Conservation (phyloP, 2,888 invertebrate genomes). For the Bugulina stolonifera region DNA sequence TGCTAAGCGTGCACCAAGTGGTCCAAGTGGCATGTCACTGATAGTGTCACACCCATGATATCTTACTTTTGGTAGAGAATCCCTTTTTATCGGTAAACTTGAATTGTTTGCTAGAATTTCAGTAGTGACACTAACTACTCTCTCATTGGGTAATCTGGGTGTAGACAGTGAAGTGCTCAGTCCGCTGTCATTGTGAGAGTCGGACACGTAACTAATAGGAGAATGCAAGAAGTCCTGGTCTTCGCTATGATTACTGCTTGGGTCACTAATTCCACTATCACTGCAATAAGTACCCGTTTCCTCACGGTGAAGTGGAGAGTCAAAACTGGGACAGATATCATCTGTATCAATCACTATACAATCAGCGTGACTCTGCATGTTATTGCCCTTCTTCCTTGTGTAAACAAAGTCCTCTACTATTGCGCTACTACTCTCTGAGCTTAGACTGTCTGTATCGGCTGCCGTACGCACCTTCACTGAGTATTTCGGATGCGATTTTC, state of each 20-base stretch:
- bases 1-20: slow-evolving; percentile 16
- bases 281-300: slow-evolving; percentile 19
- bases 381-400: slow-evolving; percentile 16
- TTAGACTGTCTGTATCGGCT: slow-evolving; percentile 21
- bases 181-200: background rate
- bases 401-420: slow-evolving; percentile 14
- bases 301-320: background rate
- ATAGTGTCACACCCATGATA: background rate
- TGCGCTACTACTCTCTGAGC: slow-evolving; percentile 16
- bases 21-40: slow-evolving; percentile 16
- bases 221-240: slow-evolving; percentile 6
- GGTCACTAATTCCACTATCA: slow-evolving; percentile 26
- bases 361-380: background rate
- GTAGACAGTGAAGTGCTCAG: background rate
- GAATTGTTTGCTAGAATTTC: slow-evolving; percentile 3
- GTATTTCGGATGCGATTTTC: slow-evolving; percentile 12
- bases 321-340: background rate
- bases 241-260: slow-evolving; percentile 23
- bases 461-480: slow-evolving; percentile 20
- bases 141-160: slow-evolving; percentile 17
- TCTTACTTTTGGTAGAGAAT: background rate
- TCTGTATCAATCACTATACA: slow-evolving; percentile 25
- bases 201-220: background rate
- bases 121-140: slow-evolving; percentile 13
- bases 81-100: background rate